These are phyloP conservation scores for Hippocampus mohnikei DNA, from an alignment of 2,113 vertebrate genomes.

Conservation along the genomic window DNA sequence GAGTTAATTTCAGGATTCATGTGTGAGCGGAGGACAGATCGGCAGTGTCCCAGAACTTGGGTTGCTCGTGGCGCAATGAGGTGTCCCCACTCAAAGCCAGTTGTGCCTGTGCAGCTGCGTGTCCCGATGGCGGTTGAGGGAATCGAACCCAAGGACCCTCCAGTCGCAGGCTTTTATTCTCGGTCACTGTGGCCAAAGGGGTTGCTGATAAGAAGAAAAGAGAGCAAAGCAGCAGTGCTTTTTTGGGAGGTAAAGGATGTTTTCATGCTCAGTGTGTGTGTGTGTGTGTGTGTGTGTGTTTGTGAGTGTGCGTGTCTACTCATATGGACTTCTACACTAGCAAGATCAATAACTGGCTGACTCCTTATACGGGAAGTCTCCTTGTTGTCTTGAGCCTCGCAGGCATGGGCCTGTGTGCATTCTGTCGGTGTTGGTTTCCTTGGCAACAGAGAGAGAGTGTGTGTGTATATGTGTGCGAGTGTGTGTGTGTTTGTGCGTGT, in stretches of 20 bases:
- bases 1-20: background rate
- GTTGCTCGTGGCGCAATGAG: background rate
- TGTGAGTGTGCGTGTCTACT: conserved; percentile 12
- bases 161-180: background rate
- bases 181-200: background rate
- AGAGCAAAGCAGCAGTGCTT: background rate
- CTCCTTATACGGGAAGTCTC: conserved; percentile 52
- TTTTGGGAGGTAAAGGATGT: background rate
- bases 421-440: conserved; percentile 64
- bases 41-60: background rate
- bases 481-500: conserved; percentile 16
- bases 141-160: background rate
- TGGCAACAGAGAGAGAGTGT: conserved; percentile 56
- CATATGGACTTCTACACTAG: conserved; percentile 27
- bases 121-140: background rate
- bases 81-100: background rate
- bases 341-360: conserved; percentile 65
- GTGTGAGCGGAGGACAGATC: background rate
- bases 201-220: background rate
- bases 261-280: background rate
- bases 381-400: conserved; percentile 39
- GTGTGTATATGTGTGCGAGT: conserved; percentile 6
- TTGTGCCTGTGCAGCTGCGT: background rate
- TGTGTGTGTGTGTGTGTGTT: conserved; percentile 6
- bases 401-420: conserved; percentile 53